A percentile compares a stretch with the other conserved stretches of the same genome.
These are phyloP conservation scores for Epicauta chinensis DNA, from an alignment of 1,140 invertebrate species.

Conservation along the genomic window DNA sequence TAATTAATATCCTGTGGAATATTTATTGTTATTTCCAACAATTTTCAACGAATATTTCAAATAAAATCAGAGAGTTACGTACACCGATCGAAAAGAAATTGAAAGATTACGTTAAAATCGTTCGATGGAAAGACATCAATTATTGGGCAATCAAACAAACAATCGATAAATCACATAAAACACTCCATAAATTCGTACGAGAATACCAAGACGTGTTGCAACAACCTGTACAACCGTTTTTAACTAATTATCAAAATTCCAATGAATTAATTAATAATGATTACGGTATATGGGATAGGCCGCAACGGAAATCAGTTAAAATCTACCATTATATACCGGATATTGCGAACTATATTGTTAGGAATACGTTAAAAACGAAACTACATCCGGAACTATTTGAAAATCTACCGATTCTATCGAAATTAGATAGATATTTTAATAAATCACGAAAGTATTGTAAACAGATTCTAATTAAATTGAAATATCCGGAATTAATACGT, in stretches of 20 bases:
- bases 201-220: slow-evolving; percentile 59
- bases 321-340: slow-evolving; percentile 50
- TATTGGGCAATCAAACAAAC: slow-evolving; percentile 90
- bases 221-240: slow-evolving; percentile 45
- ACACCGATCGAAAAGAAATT: slow-evolving; percentile 86
- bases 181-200: slow-evolving; percentile 78
- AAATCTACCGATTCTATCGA: slow-evolving; percentile 4
- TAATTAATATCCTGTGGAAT: slow-evolving; percentile 76
- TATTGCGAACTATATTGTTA: not conserved
- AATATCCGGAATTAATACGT: slow-evolving; percentile 52
- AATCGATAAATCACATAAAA: slow-evolving; percentile 81
- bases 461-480: slow-evolving; percentile 49
- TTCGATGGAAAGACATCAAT: slow-evolving; percentile 91
- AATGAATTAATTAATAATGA: slow-evolving; percentile 17
- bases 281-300: slow-evolving; percentile 49
- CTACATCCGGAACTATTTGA: too few species aligned
- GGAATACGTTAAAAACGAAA: not conserved
- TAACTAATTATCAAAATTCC: slow-evolving; percentile 41
- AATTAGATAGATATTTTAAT: slow-evolving; percentile 42
- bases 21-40: slow-evolving; percentile 79
- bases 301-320: slow-evolving; percentile 44
- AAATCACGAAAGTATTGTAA: slow-evolving; percentile 60
- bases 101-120: slow-evolving; percentile 91
- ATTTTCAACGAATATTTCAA: slow-evolving; percentile 59
- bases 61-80: slow-evolving; percentile 59